A percentile compares a stretch with the other conserved stretches of the same genome.
Evolutionary conservation across 2,113 vertebrate genomes (phyloP).

Genomic region (Pelobates fuscus): DNA sequence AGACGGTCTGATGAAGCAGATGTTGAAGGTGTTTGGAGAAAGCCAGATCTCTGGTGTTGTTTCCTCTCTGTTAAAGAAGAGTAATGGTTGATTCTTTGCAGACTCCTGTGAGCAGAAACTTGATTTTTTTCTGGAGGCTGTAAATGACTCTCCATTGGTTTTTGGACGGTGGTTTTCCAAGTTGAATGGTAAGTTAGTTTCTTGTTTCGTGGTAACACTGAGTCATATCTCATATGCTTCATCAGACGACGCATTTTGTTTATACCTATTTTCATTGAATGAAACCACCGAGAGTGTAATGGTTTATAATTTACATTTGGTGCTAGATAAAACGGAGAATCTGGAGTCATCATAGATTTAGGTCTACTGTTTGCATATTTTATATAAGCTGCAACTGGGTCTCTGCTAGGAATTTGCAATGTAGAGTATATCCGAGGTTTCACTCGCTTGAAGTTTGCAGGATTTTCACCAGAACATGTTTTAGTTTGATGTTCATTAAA

Average conservation of each 20-base stretch:
- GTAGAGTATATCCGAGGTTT: slow-evolving; percentile 31
- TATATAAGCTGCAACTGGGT: slow-evolving; percentile 24
- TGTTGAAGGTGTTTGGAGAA: not conserved
- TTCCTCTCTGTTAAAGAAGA: not conserved
- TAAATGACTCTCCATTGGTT: not conserved
- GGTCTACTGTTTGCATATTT: slow-evolving; percentile 34
- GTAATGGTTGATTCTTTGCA: not conserved
- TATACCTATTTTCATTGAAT: slow-evolving; percentile 37
- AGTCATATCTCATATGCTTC: slow-evolving; percentile 27
- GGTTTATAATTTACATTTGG: slow-evolving; percentile 40
- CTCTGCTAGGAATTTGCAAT: slow-evolving; percentile 3
- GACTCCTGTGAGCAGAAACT: not conserved
- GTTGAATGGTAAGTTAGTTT: slow-evolving; percentile 21
- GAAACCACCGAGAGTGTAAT: slow-evolving; percentile 14
- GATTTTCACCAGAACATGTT: not conserved
- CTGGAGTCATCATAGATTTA: slow-evolving; percentile 15
- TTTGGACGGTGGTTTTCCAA: slow-evolving; percentile 2
- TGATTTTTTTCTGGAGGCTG: not conserved
- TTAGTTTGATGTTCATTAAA: slow-evolving; percentile 12
- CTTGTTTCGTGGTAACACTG: slow-evolving; percentile 11
- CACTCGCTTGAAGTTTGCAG: slow-evolving; percentile 10
- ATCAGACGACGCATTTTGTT: slow-evolving; percentile 39
- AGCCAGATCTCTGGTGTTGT: not conserved
- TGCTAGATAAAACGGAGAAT: slow-evolving; percentile 36
- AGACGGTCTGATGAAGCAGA: no score